A percentile compares a stretch with the other conserved stretches of the same genome.
phyloP scores from a whole-genome alignment of 1,140 invertebrate genomes.

The Diploscapter pachys region DNA sequence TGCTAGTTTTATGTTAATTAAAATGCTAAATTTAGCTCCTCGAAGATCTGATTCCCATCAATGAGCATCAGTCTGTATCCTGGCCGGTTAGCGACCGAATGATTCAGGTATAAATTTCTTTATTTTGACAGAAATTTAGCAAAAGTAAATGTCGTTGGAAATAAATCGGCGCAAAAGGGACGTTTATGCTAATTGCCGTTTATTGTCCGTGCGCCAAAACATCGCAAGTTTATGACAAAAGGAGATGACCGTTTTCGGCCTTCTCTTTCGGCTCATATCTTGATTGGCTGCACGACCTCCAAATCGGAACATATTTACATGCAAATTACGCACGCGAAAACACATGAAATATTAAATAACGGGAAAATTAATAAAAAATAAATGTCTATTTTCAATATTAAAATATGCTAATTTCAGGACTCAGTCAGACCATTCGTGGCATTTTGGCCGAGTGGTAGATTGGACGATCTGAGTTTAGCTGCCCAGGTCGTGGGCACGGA shows the following conservation, averaged over 20 bases:
- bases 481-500: conserved; percentile 37
- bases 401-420: conserved; percentile 14
- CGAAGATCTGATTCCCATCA: conserved; percentile 32
- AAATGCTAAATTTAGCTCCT: conserved; percentile 22
- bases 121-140: neutral
- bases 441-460: conserved; percentile 32
- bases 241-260: neutral
- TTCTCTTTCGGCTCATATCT: conserved; percentile 2
- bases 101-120: conserved; percentile 9
- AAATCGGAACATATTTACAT: conserved; percentile 23
- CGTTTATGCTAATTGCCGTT: neutral
- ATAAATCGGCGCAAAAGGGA: neutral
- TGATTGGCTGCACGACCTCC: conserved; percentile 13
- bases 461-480: conserved; percentile 33
- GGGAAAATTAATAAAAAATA: neutral
- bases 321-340: conserved; percentile 4
- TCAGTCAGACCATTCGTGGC: conserved; percentile 29
- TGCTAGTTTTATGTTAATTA: neutral
- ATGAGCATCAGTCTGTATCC: conserved; percentile 21
- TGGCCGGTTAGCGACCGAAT: conserved; percentile 35
- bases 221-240: too few species aligned
- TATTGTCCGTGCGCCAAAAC: neutral
- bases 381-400: conserved; percentile 12
- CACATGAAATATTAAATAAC: conserved; percentile 3
- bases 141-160: neutral